A percentile compares a stretch with the other conserved stretches of the same genome.
These are phyloP conservation scores for Cecidostiba fungosa DNA, from an alignment of 2,888 invertebrate species.

Conservation along the genomic window DNA sequence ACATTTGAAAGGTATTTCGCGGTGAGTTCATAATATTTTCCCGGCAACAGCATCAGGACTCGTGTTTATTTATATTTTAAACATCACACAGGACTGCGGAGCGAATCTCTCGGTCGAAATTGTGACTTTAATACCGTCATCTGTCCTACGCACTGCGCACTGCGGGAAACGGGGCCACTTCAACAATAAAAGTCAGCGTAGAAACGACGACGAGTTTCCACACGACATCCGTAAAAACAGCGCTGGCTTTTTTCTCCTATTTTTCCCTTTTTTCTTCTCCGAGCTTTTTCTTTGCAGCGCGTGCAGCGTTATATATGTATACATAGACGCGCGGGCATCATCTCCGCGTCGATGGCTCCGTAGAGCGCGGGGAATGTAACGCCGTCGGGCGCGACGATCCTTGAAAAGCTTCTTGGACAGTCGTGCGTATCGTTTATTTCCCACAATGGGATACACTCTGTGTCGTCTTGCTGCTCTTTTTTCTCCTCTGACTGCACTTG, in stretches of 20 bases:
- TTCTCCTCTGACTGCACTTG: not conserved
- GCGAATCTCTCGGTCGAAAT: conserved; percentile 20
- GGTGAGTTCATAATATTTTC: not conserved
- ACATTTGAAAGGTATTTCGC: conserved; percentile 18
- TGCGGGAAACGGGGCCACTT: conserved; percentile 41
- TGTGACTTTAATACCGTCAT: conserved; percentile 45
- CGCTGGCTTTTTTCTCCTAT: not conserved
- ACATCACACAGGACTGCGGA: not conserved
- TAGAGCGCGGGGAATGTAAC: not conserved
- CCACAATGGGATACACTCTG: conserved; percentile 12
- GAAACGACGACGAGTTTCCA: conserved; percentile 18
- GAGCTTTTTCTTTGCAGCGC: not conserved
- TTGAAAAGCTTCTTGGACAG: conserved; percentile 47
- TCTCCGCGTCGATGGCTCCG: conserved; percentile 42
- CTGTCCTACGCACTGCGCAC: conserved; percentile 24
- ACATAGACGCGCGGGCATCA: not conserved
- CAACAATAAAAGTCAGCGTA: conserved; percentile 48
- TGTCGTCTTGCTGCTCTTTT: not conserved
- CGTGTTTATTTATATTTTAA: conserved; percentile 29
- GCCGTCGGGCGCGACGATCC: not conserved
- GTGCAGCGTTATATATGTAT: not conserved
- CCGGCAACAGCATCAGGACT: not conserved
- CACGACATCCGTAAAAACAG: conserved; percentile 50
- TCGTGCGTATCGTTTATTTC: conserved; percentile 41
- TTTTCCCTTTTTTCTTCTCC: not conserved